phyloP scores from a whole-genome alignment of 2,797 vertebrate genomes.

The Menidia menidia region DNA sequence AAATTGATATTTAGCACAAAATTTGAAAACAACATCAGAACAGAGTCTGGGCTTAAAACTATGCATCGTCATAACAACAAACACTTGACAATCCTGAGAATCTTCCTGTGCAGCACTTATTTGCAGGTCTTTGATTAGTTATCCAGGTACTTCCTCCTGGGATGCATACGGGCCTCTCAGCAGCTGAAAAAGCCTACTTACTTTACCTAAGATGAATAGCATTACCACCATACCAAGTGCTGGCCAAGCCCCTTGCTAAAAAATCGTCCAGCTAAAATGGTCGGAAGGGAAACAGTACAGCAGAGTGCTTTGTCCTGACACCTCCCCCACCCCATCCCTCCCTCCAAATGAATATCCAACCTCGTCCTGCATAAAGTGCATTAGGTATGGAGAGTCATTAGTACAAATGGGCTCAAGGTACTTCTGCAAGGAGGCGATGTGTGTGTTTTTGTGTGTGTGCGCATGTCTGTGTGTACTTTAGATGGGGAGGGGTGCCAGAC shows the following conservation, averaged over 20 bases:
- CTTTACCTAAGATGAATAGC: conserved; percentile 76
- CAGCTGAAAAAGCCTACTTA: conserved; percentile 58
- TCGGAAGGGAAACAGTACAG: conserved; percentile 59
- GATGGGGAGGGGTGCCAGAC: conserved; percentile 40
- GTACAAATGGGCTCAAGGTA: conserved; percentile 80
- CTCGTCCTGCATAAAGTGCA: conserved; percentile 79
- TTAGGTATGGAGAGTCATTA: conserved; percentile 82
- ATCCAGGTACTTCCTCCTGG: conserved; percentile 36
- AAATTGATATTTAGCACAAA: conserved; percentile 2
- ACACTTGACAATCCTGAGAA: conserved; percentile 3
- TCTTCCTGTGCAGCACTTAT: conserved; percentile 31
- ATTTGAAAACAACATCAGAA: conserved; percentile 16
- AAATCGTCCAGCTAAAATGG: conserved; percentile 71
- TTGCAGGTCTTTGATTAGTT: conserved; percentile 62
- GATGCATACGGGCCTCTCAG: conserved; percentile 36
- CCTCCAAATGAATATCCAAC: conserved; percentile 76
- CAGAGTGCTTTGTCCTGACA: conserved; percentile 66
- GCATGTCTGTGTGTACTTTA: conserved; percentile 51
- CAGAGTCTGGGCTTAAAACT: conserved; percentile 14
- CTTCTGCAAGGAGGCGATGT: conserved; percentile 63
- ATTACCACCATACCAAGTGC: conserved; percentile 59
- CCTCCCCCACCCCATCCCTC: conserved; percentile 53
- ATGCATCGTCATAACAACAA: neutral
- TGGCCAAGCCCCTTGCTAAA: conserved; percentile 60
- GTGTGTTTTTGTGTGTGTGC: conserved; percentile 51